Evolutionary conservation across 1,140 invertebrate species (phyloP).

Genomic region (Cotesia vestalis): DNA sequence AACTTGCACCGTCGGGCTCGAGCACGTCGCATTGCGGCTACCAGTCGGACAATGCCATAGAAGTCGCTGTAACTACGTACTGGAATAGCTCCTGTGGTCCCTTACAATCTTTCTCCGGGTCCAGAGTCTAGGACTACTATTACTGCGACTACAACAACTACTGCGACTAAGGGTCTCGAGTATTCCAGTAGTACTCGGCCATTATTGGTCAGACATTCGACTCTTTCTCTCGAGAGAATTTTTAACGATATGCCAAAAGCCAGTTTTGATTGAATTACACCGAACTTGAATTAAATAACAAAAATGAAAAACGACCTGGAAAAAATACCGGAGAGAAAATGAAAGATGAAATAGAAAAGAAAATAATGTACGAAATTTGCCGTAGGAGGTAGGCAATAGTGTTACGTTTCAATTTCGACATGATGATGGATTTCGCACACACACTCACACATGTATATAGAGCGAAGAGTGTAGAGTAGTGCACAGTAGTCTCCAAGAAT

Average conservation of each 20-base stretch:
- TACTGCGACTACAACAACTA: neutral
- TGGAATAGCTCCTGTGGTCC: constrained; percentile 49
- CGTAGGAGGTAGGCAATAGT: constrained; percentile 39
- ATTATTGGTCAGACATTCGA: no score
- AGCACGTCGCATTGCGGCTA: constrained; percentile 57
- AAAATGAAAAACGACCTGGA: neutral
- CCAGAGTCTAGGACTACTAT: constrained; percentile 26
- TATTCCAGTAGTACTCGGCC: neutral
- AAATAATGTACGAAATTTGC: constrained; percentile 7
- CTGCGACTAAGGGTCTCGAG: neutral
- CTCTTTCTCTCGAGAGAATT: neutral
- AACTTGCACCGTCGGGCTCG: constrained; percentile 43
- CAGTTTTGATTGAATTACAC: no score
- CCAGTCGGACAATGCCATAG: constrained; percentile 50
- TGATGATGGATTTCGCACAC: constrained; percentile 47
- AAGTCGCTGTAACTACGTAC: constrained; percentile 50
- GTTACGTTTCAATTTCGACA: constrained; percentile 55
- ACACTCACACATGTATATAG: constrained; percentile 1
- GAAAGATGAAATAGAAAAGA: constrained; percentile 7
- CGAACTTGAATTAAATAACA: no score
- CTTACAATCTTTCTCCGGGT: constrained; percentile 34
- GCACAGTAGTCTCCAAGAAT: neutral
- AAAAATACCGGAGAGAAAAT: constrained; percentile 16
- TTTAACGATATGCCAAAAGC: neutral
- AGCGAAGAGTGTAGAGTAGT: no score